These are phyloP conservation scores for Oppia nitens DNA, from an alignment of 1,140 invertebrate species.

Conservation along the genomic window DNA sequence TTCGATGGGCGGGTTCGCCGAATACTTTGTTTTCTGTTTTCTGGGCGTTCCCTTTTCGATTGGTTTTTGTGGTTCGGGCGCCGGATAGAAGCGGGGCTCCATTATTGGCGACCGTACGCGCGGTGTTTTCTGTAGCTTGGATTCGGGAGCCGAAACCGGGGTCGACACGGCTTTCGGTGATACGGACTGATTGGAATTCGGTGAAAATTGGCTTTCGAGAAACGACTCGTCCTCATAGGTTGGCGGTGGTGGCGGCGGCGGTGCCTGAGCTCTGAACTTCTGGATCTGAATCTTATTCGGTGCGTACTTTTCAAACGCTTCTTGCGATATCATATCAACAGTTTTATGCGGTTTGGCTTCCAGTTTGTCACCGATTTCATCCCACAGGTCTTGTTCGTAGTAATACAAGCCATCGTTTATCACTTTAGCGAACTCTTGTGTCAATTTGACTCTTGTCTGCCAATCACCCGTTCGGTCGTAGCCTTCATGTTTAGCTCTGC, in stretches of 20 bases:
- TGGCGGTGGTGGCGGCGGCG: slow-evolving; percentile 39
- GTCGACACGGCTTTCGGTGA: slow-evolving; percentile 16
- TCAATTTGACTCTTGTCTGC: slow-evolving; percentile 42
- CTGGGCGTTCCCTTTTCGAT: slow-evolving; percentile 38
- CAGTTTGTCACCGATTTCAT: slow-evolving; percentile 17
- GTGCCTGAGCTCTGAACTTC: slow-evolving; percentile 47
- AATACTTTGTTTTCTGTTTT: slow-evolving; percentile 75
- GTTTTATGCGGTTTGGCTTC: slow-evolving; percentile 50
- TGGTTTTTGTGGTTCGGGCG: slow-evolving; percentile 52
- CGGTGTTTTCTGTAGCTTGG: slow-evolving; percentile 7
- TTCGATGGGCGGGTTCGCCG: slow-evolving; percentile 45
- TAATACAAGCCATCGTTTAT: slow-evolving; percentile 89
- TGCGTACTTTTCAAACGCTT: slow-evolving; percentile 64
- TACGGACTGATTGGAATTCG: not conserved
- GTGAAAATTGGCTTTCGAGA: not conserved
- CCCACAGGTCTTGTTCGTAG: slow-evolving; percentile 83
- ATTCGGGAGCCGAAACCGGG: slow-evolving; percentile 9
- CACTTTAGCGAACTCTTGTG: slow-evolving; percentile 73
- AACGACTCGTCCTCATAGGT: slow-evolving; percentile 6
- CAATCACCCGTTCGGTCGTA: slow-evolving; percentile 20
- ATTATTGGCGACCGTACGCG: slow-evolving; percentile 24
- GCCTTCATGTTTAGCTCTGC: slow-evolving; percentile 22
- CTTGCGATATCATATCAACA: slow-evolving; percentile 72
- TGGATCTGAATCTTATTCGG: slow-evolving; percentile 41
- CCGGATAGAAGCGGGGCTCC: slow-evolving; percentile 74